Evolutionary conservation across 2,113 vertebrate species (phyloP).

Genomic region (Corvus cornix): DNA sequence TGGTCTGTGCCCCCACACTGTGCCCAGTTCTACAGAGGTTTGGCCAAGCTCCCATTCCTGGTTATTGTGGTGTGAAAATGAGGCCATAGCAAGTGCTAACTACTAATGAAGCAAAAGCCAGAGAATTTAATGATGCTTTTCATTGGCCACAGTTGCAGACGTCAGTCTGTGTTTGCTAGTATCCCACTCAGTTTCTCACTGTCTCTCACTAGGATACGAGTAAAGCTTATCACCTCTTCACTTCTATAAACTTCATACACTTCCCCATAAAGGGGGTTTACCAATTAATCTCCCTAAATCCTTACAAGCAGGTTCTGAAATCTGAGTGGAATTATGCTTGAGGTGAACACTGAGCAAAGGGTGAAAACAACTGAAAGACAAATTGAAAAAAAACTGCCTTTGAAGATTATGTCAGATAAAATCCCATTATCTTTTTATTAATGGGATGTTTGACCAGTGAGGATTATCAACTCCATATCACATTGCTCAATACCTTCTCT

Average conservation of each 20-base stretch:
- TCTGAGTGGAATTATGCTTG: neutral
- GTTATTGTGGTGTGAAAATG: neutral
- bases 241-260: neutral
- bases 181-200: neutral
- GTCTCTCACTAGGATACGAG: neutral
- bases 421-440: neutral
- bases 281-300: neutral
- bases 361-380: neutral
- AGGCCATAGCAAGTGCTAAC: neutral
- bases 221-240: neutral
- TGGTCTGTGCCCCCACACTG: fast-evolving
- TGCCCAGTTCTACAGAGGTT: neutral
- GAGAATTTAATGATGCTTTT: neutral
- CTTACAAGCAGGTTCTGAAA: neutral
- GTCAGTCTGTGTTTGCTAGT: neutral
- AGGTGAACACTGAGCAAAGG: neutral
- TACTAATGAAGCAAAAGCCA: neutral
- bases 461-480: neutral
- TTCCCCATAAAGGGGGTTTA: neutral
- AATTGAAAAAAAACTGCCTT: neutral
- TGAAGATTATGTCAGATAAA: neutral
- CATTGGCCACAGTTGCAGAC: neutral
- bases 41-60: neutral
- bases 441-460: neutral
- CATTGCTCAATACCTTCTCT: neutral